Evolutionary conservation across 2,888 invertebrate genomes (phyloP).

Genomic region (Helobdella robusta): DNA sequence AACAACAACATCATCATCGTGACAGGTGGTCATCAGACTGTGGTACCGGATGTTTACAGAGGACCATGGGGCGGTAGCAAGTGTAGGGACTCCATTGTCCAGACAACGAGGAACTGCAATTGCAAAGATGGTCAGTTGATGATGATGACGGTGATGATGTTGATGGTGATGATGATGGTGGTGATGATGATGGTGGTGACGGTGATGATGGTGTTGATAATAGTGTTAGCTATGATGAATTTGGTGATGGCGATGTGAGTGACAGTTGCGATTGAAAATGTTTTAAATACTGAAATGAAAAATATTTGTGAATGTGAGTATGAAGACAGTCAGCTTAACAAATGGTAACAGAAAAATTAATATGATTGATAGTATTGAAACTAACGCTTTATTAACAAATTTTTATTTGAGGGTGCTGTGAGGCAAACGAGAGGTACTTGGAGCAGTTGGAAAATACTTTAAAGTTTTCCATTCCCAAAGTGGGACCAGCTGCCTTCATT

Average conservation of each 20-base stretch:
- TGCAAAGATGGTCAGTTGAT: conserved; percentile 15
- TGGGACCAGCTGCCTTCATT: conserved; percentile 74
- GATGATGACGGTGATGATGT: neutral
- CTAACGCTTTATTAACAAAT: too few species aligned
- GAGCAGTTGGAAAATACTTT: conserved; percentile 72
- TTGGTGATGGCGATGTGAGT: neutral
- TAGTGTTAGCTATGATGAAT: too few species aligned
- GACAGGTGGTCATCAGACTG: conserved; percentile 56
- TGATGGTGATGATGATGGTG: neutral
- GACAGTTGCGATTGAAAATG: neutral
- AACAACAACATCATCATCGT: neutral
- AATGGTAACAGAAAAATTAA: too few species aligned
- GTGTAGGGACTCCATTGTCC: conserved; percentile 73
- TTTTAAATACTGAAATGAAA: too few species aligned
- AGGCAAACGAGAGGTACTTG: conserved; percentile 68
- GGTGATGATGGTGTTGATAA: too few species aligned
- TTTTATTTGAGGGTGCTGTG: conserved; percentile 40
- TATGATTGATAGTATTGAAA: too few species aligned
- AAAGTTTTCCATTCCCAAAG: conserved; percentile 65
- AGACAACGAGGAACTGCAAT: conserved; percentile 39
- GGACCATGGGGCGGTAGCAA: conserved; percentile 80
- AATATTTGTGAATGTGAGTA: too few species aligned
- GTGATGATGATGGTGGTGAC: neutral
- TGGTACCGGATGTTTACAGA: conserved; percentile 81
- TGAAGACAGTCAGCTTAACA: too few species aligned